Evolutionary conservation across 2,113 vertebrate genomes (phyloP).

Genomic region (Hippocampus zosterae): DNA sequence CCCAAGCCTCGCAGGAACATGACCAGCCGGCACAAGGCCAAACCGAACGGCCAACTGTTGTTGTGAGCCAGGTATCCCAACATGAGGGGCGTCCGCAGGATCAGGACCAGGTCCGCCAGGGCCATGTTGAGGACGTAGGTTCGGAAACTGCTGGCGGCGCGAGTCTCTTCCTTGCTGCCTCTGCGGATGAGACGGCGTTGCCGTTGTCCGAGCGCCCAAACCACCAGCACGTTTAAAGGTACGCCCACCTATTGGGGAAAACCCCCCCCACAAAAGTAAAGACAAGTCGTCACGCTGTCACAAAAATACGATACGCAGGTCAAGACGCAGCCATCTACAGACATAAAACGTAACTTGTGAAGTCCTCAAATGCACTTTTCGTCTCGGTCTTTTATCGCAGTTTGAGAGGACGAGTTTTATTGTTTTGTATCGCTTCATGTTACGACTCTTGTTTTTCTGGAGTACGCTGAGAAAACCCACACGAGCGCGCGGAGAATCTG

Average conservation of each 20-base stretch:
- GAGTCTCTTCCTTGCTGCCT: slow-evolving; percentile 45
- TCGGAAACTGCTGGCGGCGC: slow-evolving; percentile 67
- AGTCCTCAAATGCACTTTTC: no score
- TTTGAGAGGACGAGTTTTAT: no score
- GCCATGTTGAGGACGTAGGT: slow-evolving; percentile 74
- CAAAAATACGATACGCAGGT: background rate
- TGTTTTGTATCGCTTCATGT: no score
- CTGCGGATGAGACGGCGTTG: slow-evolving; percentile 26
- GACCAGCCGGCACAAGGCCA: slow-evolving; percentile 42
- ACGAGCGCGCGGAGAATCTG: no score
- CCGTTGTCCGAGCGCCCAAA: slow-evolving; percentile 65
- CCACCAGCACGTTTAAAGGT: slow-evolving; percentile 67
- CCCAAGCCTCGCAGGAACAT: slow-evolving; percentile 71
- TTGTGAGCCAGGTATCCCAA: slow-evolving; percentile 57
- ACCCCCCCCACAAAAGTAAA: background rate
- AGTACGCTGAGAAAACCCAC: no score
- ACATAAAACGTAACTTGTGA: no score
- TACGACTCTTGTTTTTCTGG: no score
- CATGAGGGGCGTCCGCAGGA: slow-evolving; percentile 69
- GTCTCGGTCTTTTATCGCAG: no score
- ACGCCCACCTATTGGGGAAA: slow-evolving; percentile 57
- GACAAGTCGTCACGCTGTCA: background rate
- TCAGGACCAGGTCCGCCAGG: slow-evolving; percentile 69
- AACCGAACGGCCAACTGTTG: slow-evolving; percentile 66
- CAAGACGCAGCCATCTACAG: no score